Evolutionary conservation across 2,797 vertebrate genomes (phyloP).

Genomic region (Brachymystax lenok): DNA sequence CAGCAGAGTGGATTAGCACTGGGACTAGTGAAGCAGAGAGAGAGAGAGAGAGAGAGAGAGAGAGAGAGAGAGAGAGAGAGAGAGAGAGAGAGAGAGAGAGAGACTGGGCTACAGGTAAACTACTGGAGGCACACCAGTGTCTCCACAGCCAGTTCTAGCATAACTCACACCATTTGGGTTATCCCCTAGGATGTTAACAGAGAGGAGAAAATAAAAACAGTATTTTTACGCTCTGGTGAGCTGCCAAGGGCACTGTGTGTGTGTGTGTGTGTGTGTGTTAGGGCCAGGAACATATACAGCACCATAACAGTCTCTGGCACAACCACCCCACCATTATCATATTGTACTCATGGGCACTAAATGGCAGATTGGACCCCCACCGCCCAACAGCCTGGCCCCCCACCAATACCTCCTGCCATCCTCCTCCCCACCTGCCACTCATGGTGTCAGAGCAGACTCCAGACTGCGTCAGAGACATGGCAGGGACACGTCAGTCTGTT

Average conservation of each 20-base stretch:
- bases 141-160: neutral
- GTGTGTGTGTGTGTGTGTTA: neutral
- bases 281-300: neutral
- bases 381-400: constrained; percentile 6
- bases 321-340: neutral
- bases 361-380: constrained; percentile 12
- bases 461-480: constrained; percentile 35
- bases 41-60: constrained; percentile 10
- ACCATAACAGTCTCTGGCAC: neutral
- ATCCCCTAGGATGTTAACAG: constrained; percentile 7
- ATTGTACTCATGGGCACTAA: constrained; percentile 4
- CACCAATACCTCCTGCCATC: neutral
- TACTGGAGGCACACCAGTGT: constrained; percentile 21
- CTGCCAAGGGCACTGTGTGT: constrained; percentile 1
- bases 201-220: constrained; percentile 25
- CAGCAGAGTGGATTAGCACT: neutral
- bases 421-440: neutral
- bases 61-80: too few species aligned
- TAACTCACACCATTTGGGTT: constrained; percentile 48
- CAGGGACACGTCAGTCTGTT: constrained; percentile 31
- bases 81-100: too few species aligned
- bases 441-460: constrained; percentile 20
- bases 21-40: neutral
- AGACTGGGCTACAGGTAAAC: constrained; percentile 22
- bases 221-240: constrained; percentile 32